phyloP scores from a whole-genome alignment of 2,888 invertebrate genomes.

The Hololepta plana region DNA sequence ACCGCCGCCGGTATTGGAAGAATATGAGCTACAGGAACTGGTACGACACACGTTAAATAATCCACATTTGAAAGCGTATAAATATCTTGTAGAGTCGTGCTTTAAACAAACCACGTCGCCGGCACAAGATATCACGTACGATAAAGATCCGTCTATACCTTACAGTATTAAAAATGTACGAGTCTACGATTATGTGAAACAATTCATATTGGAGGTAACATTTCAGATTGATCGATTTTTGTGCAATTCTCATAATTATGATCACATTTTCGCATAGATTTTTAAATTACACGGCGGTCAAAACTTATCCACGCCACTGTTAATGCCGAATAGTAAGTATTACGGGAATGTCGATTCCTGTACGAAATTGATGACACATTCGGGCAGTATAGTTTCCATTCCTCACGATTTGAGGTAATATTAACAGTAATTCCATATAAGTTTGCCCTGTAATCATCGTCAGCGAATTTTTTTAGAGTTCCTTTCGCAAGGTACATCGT shows the following conservation, averaged over 20 bases:
- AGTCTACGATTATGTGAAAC: slow-evolving; percentile 25
- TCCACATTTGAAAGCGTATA: slow-evolving; percentile 62
- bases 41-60: slow-evolving; percentile 66
- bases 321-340: slow-evolving; percentile 54
- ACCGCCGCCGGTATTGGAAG: slow-evolving; percentile 74
- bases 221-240: slow-evolving; percentile 1
- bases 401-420: slow-evolving; percentile 62
- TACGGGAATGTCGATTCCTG: slow-evolving; percentile 40
- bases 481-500: slow-evolving; percentile 71
- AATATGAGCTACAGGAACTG: slow-evolving; percentile 66
- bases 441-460: background rate
- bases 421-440: too few relatives aligned
- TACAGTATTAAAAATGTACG: slow-evolving; percentile 25
- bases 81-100: slow-evolving; percentile 43
- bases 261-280: slow-evolving; percentile 20
- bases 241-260: background rate
- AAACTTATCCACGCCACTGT: slow-evolving; percentile 57
- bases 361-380: slow-evolving; percentile 72
- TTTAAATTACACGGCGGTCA: slow-evolving; percentile 67
- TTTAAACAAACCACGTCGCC: slow-evolving; percentile 30
- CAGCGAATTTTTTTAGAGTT: slow-evolving; percentile 27
- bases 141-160: slow-evolving; percentile 33
- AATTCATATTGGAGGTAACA: slow-evolving; percentile 21
- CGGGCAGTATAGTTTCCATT: slow-evolving; percentile 66
- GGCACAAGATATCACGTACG: slow-evolving; percentile 67